Evolutionary conservation across 2,888 invertebrate genomes (phyloP), one percentile per base, ranked within the genome.

Genomic region (Amblyteles armatorius): DNA sequence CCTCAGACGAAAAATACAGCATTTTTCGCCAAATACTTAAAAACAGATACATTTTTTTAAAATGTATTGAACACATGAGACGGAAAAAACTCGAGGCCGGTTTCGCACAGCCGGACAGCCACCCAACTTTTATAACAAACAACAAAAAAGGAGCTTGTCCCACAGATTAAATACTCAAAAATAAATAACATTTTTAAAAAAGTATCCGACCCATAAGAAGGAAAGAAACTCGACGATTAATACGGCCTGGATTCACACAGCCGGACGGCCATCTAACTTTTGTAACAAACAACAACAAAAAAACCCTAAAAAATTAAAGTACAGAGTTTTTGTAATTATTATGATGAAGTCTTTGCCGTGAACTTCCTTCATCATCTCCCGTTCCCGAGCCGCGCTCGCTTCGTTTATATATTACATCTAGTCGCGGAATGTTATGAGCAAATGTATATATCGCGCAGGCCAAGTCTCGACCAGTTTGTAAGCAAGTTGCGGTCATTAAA

Each of bases 401-500:
- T 50, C 16, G 82, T 36, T 55, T 69, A 65, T 76, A 19, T 68
- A 79, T 68, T 71, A 73, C 78, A 82, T 73, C 81, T 79, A 79
- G 67, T 81, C 65, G 84, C 55, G 73, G 68, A 81, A 74, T 63
- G 68, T 52, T 84, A 79, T 71, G 68, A 68, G 79, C 81, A 82
- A 84, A 77, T 79, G 77, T 73, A 82, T 78, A 83, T 84, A 71
- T 19, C 67, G 52, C 33, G 79, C 83, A 68, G 52, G 86, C 76
- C 72, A 55, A 78, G 65, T 67, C 76, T 90, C 91, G 91, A 92
- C 92, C 92, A 93, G 92, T 93, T 93, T 91, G 92, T 91, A 91
- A 93, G 91, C 91, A 92, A 92, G 92, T 93, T 92, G 92, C 90
- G 90, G 89, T 92, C 93, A 92, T 94, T 93, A 93, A 92, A 92